Conservation (phyloP, 2,888 invertebrate species). For the Odontocerum albicorne region DNA sequence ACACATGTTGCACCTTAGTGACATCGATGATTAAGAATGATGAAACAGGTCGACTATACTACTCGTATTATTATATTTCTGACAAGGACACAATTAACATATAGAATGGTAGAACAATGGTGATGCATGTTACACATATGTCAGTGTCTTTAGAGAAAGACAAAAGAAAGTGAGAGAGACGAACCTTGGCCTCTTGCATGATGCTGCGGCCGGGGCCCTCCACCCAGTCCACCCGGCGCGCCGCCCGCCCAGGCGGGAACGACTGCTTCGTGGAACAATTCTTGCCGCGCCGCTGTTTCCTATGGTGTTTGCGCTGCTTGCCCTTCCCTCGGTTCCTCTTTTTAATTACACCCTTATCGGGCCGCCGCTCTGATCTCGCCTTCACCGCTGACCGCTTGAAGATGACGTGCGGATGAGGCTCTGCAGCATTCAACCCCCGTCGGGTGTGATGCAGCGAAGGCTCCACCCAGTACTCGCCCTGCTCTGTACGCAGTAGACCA, state of each 20-base stretch:
- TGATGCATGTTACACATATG: no score
- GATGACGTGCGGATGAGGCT: slow-evolving; percentile 65
- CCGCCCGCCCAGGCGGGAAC: not conserved
- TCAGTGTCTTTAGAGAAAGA: no score
- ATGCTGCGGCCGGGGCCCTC: slow-evolving; percentile 38
- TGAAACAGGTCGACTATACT: no score
- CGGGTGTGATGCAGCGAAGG: slow-evolving; percentile 49
- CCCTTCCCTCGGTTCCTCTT: slow-evolving; percentile 47
- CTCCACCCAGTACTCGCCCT: slow-evolving; percentile 72
- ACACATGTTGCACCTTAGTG: no score
- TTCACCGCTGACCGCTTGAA: slow-evolving; percentile 63
- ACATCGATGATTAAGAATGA: no score
- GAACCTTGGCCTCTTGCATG: slow-evolving; percentile 19
- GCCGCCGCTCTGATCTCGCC: slow-evolving; percentile 43
- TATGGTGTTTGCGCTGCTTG: slow-evolving; percentile 46
- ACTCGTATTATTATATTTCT: no score
- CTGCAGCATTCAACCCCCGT: slow-evolving; percentile 45
- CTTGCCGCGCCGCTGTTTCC: slow-evolving; percentile 46
- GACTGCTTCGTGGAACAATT: slow-evolving; percentile 53
- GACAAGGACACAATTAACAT: no score
- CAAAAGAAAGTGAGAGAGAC: no score
- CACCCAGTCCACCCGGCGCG: slow-evolving; percentile 43
- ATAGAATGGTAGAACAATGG: no score
- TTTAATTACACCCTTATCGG: slow-evolving; percentile 53
- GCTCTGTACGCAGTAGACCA: slow-evolving; percentile 66